These are phyloP conservation scores for Euzophera pinguis DNA, from an alignment of 2,888 invertebrate species.

Conservation along the genomic window DNA sequence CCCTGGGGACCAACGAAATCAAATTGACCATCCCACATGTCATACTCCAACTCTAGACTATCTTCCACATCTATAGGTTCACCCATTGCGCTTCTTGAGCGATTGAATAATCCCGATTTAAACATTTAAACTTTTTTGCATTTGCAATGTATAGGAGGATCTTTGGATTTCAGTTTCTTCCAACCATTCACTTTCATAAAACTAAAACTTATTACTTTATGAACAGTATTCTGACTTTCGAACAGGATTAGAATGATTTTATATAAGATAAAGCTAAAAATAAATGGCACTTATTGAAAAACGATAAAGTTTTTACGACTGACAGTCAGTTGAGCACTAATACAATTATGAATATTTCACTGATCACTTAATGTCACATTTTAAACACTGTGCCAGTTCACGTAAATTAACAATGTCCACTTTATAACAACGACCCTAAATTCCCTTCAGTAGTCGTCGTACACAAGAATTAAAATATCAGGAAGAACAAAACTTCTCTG, in stretches of 20 bases:
- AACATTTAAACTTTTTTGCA: slow-evolving; percentile 59
- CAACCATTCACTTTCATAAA: slow-evolving; percentile 58
- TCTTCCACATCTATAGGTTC: slow-evolving; percentile 74
- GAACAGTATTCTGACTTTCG: slow-evolving; percentile 47
- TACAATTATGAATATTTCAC: slow-evolving; percentile 36
- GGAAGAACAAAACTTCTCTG: slow-evolving; percentile 61
- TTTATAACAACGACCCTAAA: slow-evolving; percentile 14
- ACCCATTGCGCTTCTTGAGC: slow-evolving; percentile 66
- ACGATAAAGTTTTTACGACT: slow-evolving; percentile 24
- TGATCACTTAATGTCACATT: slow-evolving; percentile 54
- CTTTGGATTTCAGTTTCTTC: slow-evolving; percentile 62
- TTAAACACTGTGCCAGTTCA: slow-evolving; percentile 29
- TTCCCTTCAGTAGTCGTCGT: slow-evolving; percentile 62
- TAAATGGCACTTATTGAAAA: slow-evolving; percentile 55
- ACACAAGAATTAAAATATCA: slow-evolving; percentile 70
- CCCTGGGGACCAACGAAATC: slow-evolving; percentile 86
- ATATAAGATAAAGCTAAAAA: slow-evolving; percentile 52
- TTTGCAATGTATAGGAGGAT: slow-evolving; percentile 38
- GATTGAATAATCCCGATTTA: slow-evolving; percentile 69
- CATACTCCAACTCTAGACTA: slow-evolving; percentile 87
- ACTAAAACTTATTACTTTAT: slow-evolving; percentile 38
- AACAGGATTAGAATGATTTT: slow-evolving; percentile 57
- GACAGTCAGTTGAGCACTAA: slow-evolving; percentile 29
- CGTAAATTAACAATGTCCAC: slow-evolving; percentile 3
- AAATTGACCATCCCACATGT: slow-evolving; percentile 94